Conservation (phyloP, 2,888 invertebrate genomes). For the Ophion obscuratus region DNA sequence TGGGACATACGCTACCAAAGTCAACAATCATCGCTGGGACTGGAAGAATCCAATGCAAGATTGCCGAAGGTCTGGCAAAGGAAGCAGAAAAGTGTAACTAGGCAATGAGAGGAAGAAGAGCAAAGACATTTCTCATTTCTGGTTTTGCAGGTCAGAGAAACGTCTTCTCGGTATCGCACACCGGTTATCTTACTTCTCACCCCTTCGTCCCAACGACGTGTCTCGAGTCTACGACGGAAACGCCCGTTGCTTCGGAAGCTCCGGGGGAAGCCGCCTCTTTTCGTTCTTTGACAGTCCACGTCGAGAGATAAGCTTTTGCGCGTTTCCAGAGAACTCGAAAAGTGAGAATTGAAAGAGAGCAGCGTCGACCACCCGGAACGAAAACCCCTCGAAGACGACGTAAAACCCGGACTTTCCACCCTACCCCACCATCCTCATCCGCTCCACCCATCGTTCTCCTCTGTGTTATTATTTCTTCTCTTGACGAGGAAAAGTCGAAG, state of each 20-base stretch:
- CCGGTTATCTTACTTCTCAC: slow-evolving; percentile 77
- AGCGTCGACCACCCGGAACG: slow-evolving; percentile 55
- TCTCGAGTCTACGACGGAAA: slow-evolving; percentile 66
- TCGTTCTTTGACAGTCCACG: slow-evolving; percentile 82
- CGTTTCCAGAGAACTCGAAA: slow-evolving; percentile 53
- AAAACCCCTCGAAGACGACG: slow-evolving; percentile 72
- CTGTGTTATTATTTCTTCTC: slow-evolving; percentile 40
- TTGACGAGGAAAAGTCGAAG: slow-evolving; percentile 37
- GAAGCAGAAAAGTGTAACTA: slow-evolving; percentile 50
- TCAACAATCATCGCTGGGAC: background rate
- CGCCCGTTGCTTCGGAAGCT: slow-evolving; percentile 77
- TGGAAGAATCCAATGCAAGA: background rate
- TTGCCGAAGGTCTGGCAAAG: slow-evolving; percentile 17
- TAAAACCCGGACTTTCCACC: slow-evolving; percentile 55
- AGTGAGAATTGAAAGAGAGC: slow-evolving; percentile 63
- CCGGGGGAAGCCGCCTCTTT: slow-evolving; percentile 72
- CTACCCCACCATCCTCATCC: slow-evolving; percentile 11
- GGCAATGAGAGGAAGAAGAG: slow-evolving; percentile 48
- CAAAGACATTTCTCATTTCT: slow-evolving; percentile 84
- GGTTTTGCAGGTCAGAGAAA: slow-evolving; percentile 74
- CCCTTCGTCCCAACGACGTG: slow-evolving; percentile 27
- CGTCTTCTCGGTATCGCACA: slow-evolving; percentile 53
- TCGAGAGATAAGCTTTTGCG: slow-evolving; percentile 80
- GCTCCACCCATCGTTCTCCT: background rate
- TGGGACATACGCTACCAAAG: background rate